These are phyloP conservation scores for Ophioderma brevispina DNA, from an alignment of 35 echinoderm and acorn worm genomes.

Conservation along the genomic window DNA sequence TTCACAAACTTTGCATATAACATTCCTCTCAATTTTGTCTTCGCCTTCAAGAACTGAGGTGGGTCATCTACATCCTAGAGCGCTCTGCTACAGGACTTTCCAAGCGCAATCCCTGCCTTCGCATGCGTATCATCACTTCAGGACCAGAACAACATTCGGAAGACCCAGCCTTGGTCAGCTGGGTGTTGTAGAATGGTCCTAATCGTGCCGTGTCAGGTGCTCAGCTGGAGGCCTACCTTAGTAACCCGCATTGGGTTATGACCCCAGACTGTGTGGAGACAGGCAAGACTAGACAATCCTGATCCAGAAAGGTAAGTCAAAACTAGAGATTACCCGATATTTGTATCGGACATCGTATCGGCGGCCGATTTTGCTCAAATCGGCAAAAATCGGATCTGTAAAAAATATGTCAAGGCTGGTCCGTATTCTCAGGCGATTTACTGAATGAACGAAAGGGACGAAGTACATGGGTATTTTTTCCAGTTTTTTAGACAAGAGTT, in stretches of 20 bases:
- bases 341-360: too few species aligned
- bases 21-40: neutral
- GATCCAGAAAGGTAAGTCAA: conserved; percentile 89
- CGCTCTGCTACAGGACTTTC: conserved; percentile 56
- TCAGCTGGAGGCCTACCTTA: conserved; percentile 62
- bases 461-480: too few species aligned
- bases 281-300: conserved; percentile 93
- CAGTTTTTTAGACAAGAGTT: too few species aligned
- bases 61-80: conserved; percentile 72
- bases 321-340: too few species aligned
- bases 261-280: conserved; percentile 94
- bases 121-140: conserved; percentile 30
- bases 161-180: conserved; percentile 59
- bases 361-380: too few species aligned
- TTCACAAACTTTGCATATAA: neutral
- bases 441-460: too few species aligned
- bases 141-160: conserved; percentile 39
- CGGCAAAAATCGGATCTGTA: too few species aligned
- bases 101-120: conserved; percentile 61
- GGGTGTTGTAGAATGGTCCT: conserved; percentile 64
- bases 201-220: conserved; percentile 48
- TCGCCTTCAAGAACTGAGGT: conserved; percentile 58
- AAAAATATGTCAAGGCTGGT: too few species aligned
- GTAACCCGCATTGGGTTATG: conserved; percentile 80
- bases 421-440: too few species aligned